Base-by-base conservation (phyloP, 2,113 vertebrate genomes). In the Tinamus guttatus region DNA sequence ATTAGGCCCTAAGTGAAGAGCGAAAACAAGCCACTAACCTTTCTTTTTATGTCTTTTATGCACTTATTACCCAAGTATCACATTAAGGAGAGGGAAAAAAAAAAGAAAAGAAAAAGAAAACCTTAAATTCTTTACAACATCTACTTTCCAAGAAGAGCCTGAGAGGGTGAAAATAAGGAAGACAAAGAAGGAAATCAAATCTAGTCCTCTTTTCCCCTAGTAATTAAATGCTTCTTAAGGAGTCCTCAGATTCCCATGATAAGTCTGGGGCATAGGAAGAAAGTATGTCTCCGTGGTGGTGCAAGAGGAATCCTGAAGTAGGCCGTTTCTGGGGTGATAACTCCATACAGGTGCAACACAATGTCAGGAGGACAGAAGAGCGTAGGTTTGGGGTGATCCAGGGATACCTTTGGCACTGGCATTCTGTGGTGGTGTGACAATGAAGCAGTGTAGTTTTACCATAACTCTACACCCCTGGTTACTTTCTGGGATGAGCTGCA, bases 391-490 rank as follows among this genome's bases (percentile, higher is more conserved):
- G 21, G 45, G 13, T 30, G 30, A 11, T 74, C 30, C 40, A 81
- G 49, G 51, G 21, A 11, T 78, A 18, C 5, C 40, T 71, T 75
- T 75, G 28, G 24, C 15, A 68, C 13, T 59, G 9, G 32, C 68
- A 2, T 27, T 5, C 21, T 67, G 40, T 25, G 4, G 5, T 25
- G 4, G 6, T 59, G 4, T 6, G 67, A 11, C 2, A 16, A n/a
- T 76, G 41, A 36, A 73, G 2, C n/a, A 43, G 12, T 5, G 14
- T 14, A n/a, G 8, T 21, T 36, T 36, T 15, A 3, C 3, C 62
- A 71, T 7, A 15, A 71, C 3, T 51, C 47, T 8, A 3, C 13
- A 11, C 0, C 2, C 3, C 2, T 6, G 19, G 34, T 54, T 67
- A 7, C 5, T 36, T 86, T 77, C 62, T 34, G 47, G n/a, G 21